Conservation (phyloP, 1,140 invertebrate genomes). For the Drosophila arawakana region DNA sequence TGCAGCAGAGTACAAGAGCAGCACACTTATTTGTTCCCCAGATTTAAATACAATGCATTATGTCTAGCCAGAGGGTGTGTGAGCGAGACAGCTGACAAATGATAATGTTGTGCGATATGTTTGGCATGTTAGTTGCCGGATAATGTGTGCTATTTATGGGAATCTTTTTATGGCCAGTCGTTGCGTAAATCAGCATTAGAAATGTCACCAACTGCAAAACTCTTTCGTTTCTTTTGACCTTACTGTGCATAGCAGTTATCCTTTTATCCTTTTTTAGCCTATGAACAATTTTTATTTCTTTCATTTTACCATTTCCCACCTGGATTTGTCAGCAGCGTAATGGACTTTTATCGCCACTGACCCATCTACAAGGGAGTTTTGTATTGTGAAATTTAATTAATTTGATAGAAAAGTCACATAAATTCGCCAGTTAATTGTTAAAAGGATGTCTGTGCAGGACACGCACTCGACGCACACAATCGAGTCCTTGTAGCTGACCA, state of each 20-base stretch:
- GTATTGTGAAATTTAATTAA: constrained; percentile 46
- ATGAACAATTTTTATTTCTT: background rate
- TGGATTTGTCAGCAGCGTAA: constrained; percentile 44
- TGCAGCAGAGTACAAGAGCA: constrained; percentile 2
- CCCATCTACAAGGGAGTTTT: constrained; percentile 31
- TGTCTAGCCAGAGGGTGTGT: constrained; percentile 11
- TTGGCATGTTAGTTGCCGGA: constrained; percentile 56
- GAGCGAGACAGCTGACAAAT: constrained; percentile 42
- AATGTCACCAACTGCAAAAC: constrained; percentile 13
- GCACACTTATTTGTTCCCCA: constrained; percentile 21
- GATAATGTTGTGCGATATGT: constrained; percentile 60
- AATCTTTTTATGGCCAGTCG: constrained; percentile 46
- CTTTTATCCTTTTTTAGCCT: constrained; percentile 16
- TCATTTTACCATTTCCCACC: constrained; percentile 1
- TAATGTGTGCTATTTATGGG: constrained; percentile 46
- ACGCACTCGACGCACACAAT: constrained; percentile 11
- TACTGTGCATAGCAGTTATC: background rate
- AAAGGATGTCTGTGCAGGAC: constrained; percentile 11
- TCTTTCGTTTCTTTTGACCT: background rate
- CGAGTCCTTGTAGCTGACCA: background rate
- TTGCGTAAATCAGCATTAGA: constrained; percentile 51
- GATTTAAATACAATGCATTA: constrained; percentile 37
- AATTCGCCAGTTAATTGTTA: constrained; percentile 13
- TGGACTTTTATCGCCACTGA: constrained; percentile 35
- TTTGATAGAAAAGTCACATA: constrained; percentile 31